Evolutionary conservation across 2,888 invertebrate species (phyloP), one percentile per base, ranked within the genome.

Genomic region (Lycocerus yunnanus): DNA sequence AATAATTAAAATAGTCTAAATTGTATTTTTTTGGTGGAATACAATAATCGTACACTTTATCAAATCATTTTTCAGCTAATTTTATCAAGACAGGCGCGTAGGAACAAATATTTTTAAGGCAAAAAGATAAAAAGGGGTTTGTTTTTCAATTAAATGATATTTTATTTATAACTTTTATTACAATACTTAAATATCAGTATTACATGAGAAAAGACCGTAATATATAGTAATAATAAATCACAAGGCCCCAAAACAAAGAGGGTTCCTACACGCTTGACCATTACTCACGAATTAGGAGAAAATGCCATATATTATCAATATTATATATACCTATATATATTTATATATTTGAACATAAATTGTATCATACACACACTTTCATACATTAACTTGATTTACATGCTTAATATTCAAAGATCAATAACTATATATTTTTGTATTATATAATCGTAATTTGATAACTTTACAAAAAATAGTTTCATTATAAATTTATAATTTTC

Each of bases 381-480:
- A 84, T 82, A 82, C 82, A 74, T 74, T 74, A 74, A 74, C 71
- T 74, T 74, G 71, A 74, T 74, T 74, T 74, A 74, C 71, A 74
- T 71, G 71, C 68, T 82, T 81, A 81, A 76, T 82, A 84, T 82
- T 84, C 83, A 84, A 83, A 79, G 83, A 82, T 84, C 80, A 80
- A 81, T 84, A 85, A 82, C 83, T 85, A 84, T 83, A 85, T 85
- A 85, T 82, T 83, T 84, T 81, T 82, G 80, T 82, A 72, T 72
- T 68, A 83, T 83, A 83, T 81, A 82, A 80, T 79, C 80, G 82
- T 82, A 82, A 81, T 81, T 83, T 84, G 83, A 84, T 84, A 85
- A 78, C 85, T 84, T 86, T 86, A 86, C 86, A 84, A 88, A 87
- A 88, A 87, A 88, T 87, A 87, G 85, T 85, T 84, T 85, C 70